Evolutionary conservation across 2,797 vertebrate species (phyloP), one percentile per base, ranked within the genome.

Genomic region (Cuculus canorus): DNA sequence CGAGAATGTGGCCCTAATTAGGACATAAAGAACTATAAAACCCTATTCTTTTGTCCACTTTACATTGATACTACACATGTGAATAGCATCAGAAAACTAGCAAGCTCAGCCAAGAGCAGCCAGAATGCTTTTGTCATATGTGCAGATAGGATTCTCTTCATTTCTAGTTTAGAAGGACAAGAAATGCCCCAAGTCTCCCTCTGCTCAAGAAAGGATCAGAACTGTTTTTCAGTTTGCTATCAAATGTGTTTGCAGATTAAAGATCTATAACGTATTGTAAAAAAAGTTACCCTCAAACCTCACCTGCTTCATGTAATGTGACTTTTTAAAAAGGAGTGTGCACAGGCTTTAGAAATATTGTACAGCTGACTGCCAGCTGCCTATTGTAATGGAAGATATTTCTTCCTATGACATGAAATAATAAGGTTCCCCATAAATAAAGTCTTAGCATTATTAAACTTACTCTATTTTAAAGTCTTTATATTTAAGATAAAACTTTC

Each of bases 401-500:
- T 95, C 63, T 87, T 89, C 48, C 54, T 81, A 35, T 70, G 75
- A 77, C 28, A 86, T 78, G 52, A 83, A 84, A 60, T 37, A 84
- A 76, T 92, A 87, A 90, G 94, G 56, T 14, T 32, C 7, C 27
- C 43, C 68, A 82, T 88, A 95, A 96, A 96, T 92, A 92, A 96
- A 92, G 77, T 32, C 81, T 93, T 77, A 77, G 28, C 59, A 82
- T 94, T 93, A 86, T 95, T 92, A 91, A 94, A 95, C 73, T 66
- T 66, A 87, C 11, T 82, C 19, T 93, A 59, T 86, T 79, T 88
- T 86, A 79, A 94, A 72, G 82, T 41, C 70, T 90, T 95, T 96
- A 95, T 97, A 96, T 95, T 97, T 97, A 95, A 77, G 83, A 90
- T 91, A 82, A 92, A 88, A 77, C 82, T 91, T 96, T 96, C 88